phyloP scores from a whole-genome alignment of 2,797 vertebrate genomes.

The Enteromius thamalakanensis region DNA sequence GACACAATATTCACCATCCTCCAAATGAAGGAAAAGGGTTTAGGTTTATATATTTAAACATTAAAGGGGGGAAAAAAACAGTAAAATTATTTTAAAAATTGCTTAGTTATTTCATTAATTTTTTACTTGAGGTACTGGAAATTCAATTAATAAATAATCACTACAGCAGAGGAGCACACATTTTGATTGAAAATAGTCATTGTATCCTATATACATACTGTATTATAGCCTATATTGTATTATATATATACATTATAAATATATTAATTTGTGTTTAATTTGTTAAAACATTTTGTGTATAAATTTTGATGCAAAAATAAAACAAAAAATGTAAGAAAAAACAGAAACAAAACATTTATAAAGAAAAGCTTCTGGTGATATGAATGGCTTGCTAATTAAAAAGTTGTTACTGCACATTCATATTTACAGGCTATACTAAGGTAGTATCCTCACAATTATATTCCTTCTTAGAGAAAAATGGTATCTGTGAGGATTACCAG shows the following conservation, averaged over 20 bases:
- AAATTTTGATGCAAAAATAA: not conserved
- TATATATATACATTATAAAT: not conserved
- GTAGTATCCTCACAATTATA: no score
- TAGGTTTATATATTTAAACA: not conserved
- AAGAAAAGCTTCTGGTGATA: not conserved
- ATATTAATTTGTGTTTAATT: not conserved
- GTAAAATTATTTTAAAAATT: not conserved
- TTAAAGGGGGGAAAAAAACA: not conserved
- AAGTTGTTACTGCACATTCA: no score
- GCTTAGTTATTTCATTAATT: not conserved
- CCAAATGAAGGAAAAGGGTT: not conserved
- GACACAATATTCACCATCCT: not conserved
- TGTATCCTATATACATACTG: no score
- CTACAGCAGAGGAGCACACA: not conserved
- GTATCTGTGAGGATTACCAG: no score
- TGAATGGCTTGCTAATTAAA: no score
- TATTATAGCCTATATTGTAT: no score
- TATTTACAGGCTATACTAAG: no score
- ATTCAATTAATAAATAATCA: not conserved
- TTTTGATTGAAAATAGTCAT: no score
- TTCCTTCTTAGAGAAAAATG: no score
- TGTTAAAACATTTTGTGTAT: not conserved
- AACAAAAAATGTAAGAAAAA: not conserved
- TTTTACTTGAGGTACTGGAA: not conserved
- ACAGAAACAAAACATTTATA: not conserved